Conservation (phyloP, 2,888 invertebrate species). For the Drosophila aldrichi region DNA sequence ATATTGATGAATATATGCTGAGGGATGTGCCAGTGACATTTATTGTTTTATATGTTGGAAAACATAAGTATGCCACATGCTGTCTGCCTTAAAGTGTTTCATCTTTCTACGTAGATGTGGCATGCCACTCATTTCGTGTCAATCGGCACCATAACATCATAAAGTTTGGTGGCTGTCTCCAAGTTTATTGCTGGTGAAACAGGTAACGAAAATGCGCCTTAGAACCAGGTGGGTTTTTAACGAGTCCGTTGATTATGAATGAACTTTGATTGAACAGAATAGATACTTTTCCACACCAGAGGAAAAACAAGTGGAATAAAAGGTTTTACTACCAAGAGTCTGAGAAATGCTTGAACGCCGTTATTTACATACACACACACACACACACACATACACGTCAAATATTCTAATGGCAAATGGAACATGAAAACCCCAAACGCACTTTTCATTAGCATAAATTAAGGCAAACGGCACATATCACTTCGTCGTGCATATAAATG, state of each 20-base stretch:
- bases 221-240: slow-evolving; percentile 25
- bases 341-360: slow-evolving; percentile 11
- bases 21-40: slow-evolving; percentile 38
- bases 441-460: slow-evolving; percentile 66
- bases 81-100: slow-evolving; percentile 28
- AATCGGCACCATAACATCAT: slow-evolving; percentile 41
- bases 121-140: slow-evolving; percentile 50
- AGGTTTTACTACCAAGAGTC: slow-evolving; percentile 24
- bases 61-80: slow-evolving; percentile 10
- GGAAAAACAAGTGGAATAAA: slow-evolving; percentile 8
- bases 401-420: slow-evolving; percentile 1
- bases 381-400: neutral
- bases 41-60: slow-evolving; percentile 47
- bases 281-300: slow-evolving; percentile 21
- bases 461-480: slow-evolving; percentile 22
- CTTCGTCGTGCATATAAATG: slow-evolving; percentile 17
- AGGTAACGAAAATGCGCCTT: neutral
- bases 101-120: neutral
- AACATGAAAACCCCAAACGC: slow-evolving; percentile 26
- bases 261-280: slow-evolving; percentile 16
- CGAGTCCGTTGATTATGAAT: slow-evolving; percentile 38
- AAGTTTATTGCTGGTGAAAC: slow-evolving; percentile 40
- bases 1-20: slow-evolving; percentile 13
- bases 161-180: slow-evolving; percentile 34
- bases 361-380: slow-evolving; percentile 8